Base-by-base conservation (phyloP, 1,140 invertebrate species). In the Campoletis sonorensis region DNA sequence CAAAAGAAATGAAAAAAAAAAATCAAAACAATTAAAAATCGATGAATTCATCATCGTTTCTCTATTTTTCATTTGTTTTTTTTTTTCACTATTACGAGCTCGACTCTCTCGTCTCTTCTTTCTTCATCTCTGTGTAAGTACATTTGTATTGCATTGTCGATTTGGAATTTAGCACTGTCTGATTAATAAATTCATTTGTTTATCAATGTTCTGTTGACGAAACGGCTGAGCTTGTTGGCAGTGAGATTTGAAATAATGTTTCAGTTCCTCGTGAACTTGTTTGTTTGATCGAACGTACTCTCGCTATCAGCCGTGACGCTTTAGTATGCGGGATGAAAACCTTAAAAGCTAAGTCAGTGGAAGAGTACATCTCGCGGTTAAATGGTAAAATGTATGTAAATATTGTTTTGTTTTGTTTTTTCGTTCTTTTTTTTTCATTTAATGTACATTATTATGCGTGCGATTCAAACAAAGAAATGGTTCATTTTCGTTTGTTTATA, bases 111-210 rank as follows among this genome's bases (percentile, higher is more conserved):
- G 40, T 11, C 40, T 18, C 26, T 70, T 40, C 30, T 21, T 21
- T 68, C 64, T 86, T 85, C 87, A 83, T 86, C 84, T 87, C 85
- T 87, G 87, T 91, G 88, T 91, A 91, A 92, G 89, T 92, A 91
- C 91, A 91, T 90, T 82, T 11, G 86, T 91, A 91, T 91, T 91
- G 90, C 90, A 91, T 90, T 89, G 88, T 89, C 80, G 87, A 89
- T 92, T 91, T 91, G 89, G 88, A 91, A 91, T 90, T 87, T 85
- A 88, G 84, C 88, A 87, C 85, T 88, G 80, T 88, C 79, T 64
- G 4, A 23, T 64, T 15, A 54, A n/a, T 61, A 26, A 33, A 23
- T 67, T 23, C 13, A 23, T 67, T 23, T 67, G 21, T 67, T 23
- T 67, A 3, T 26, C 13, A 58, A 58, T 67, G 13, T 27, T 67